phyloP scores from a whole-genome alignment of 1,140 invertebrate genomes.

The Meloidogyne exigua region DNA sequence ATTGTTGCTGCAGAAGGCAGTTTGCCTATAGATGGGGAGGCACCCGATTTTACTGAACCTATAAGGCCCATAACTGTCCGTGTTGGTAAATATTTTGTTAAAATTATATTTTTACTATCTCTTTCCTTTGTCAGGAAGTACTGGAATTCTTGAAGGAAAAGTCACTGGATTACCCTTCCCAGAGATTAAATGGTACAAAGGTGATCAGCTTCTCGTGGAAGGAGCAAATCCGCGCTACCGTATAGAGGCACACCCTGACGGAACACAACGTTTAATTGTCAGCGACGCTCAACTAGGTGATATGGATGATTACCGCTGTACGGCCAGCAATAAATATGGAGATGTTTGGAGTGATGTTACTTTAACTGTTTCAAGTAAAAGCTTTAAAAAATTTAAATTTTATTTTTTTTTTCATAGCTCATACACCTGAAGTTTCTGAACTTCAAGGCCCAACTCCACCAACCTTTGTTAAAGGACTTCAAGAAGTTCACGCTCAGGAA shows the following conservation, averaged over 20 bases:
- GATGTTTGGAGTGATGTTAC: slow-evolving; percentile 54
- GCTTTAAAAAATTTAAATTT: not conserved
- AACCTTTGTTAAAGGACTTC: slow-evolving; percentile 31
- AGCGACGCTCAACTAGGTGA: slow-evolving; percentile 67
- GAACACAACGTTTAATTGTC: slow-evolving; percentile 75
- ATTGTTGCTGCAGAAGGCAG: slow-evolving; percentile 55
- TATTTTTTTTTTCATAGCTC: slow-evolving; percentile 17
- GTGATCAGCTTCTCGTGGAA: slow-evolving; percentile 67
- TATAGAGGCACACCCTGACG: slow-evolving; percentile 73
- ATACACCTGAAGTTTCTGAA: not conserved
- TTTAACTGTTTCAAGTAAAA: slow-evolving; percentile 44
- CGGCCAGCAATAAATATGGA: slow-evolving; percentile 47
- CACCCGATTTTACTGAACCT: slow-evolving; percentile 59
- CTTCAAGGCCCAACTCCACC: slow-evolving; percentile 18
- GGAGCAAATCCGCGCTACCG: slow-evolving; percentile 59
- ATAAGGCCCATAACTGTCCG: slow-evolving; percentile 56
- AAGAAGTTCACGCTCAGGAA: slow-evolving; percentile 70
- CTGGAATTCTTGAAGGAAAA: slow-evolving; percentile 80
- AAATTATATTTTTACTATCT: slow-evolving; percentile 69
- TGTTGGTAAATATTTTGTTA: slow-evolving; percentile 68
- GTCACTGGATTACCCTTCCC: slow-evolving; percentile 88
- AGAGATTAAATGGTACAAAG: slow-evolving; percentile 78
- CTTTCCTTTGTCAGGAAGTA: slow-evolving; percentile 75
- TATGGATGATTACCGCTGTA: slow-evolving; percentile 44
- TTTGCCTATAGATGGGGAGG: slow-evolving; percentile 56